Evolutionary conservation across 2,797 vertebrate species (phyloP), one percentile per base, ranked within the genome.

Genomic region (Xenopus petersii): DNA sequence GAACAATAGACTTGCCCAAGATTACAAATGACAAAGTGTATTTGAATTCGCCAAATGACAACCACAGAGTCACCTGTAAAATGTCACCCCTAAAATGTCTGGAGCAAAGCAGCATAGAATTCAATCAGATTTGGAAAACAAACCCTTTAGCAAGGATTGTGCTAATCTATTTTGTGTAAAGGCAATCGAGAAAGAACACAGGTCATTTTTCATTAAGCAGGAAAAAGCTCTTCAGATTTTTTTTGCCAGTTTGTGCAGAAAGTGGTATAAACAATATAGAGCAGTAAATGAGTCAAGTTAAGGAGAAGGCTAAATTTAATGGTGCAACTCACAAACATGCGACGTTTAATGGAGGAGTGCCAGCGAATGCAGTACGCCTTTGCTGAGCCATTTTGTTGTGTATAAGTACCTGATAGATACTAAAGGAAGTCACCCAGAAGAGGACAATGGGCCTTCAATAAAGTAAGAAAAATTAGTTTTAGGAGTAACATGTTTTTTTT

Each of bases 281-380:
- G n/a, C 26, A 78, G 76, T 71, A 78, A 74, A 70, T 79, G 76
- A 74, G 67, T 79, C 71, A 74, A 67, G 21, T 74, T 63, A 65
- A 65, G 64, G 16, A 77, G 51, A 60, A 60, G 55, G 63, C 71
- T 74, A 74, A 60, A 60, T 70, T 54, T 74, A 74, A 17, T 54
- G 46, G 62, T 16, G 56, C 15, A 56, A 60, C 11, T 58, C 64
- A 55, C 17, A 47, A 64, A 64, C 12, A 67, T 67, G 4, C 49
- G 15, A 2, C 8, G 46, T 58, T n/a, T 54, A 56, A 69, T 16
- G 12, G 1, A 26, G 17, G 21, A 67, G 21, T 59, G 58, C 17
- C 58, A 26, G 58, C 12, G 24, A 16, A 10, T 55, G 2, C 60
- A 54, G 10, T 42, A 63, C 69, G 13, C 16, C 59, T 61, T 62